Evolutionary conservation across 2,113 vertebrate species (phyloP), one percentile per base, ranked within the genome.

Genomic region (Pygoscelis antarcticus): DNA sequence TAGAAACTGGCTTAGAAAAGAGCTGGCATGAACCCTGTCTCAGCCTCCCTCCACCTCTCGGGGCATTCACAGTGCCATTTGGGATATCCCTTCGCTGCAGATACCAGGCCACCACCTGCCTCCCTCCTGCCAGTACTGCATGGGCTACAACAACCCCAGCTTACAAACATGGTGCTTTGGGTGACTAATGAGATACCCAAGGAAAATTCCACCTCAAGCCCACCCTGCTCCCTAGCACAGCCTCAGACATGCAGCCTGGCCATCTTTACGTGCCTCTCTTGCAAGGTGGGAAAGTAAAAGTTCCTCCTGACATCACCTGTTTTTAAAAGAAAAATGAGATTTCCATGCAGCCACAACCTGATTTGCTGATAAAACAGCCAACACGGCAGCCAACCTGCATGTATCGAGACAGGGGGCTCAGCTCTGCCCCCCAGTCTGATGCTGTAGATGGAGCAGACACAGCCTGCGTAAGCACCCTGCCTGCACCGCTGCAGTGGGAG

Each of bases 401-500:
- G n/a, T 61, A 32, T 14, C 1, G 2, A 38, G 82, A 14, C 3
- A n/a, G 17, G 27, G 34, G 26, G 16, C 49, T 65, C 44, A 42
- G n/a, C 18, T 76, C 51, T 81, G 44, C 8, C 19, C 38, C 23
- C 19, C 18, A 34, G 0, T 4, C 42, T 9, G 40, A 11, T 1
- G 27, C 46, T 44, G 20, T 17, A 26, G 20, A 38, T n/a, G n/a
- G 22, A 44, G 46, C n/a, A 58, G 57, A 21, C 1, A 0, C 15
- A 54, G 54, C 22, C 32, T 38, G 47, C 14, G 25, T 32, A 36
- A 61, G 38, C 30, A 44, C n/a, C 32, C 46, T 47, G 17, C 30
- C 30, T 34, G 23, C 17, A 20, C 46, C 0, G 1, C 22, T 9
- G 29, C 0, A 0, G 7, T 20, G 29, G 68, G 10, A 77, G 32